Evolutionary conservation across 2,113 vertebrate genomes (phyloP).

Genomic region (Geococcyx californianus): DNA sequence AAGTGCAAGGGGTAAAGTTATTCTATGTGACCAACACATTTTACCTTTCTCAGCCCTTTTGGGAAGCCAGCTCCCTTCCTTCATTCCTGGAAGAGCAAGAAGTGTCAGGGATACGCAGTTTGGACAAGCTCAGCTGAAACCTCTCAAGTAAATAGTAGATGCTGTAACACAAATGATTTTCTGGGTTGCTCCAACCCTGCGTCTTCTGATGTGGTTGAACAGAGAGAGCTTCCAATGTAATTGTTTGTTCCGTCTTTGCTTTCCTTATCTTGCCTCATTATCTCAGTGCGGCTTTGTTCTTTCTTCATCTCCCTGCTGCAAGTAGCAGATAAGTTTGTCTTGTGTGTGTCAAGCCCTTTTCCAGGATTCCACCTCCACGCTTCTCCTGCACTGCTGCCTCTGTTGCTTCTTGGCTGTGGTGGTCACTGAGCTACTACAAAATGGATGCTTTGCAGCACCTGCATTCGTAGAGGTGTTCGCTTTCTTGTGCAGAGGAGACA

Average conservation of each 20-base stretch:
- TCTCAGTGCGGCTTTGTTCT: background rate
- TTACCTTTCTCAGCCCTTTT: background rate
- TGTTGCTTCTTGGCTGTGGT: rapidly evolving
- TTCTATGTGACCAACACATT: background rate
- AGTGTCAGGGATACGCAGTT: rapidly evolving
- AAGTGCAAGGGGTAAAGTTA: background rate
- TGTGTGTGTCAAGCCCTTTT: background rate
- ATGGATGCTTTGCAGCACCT: background rate
- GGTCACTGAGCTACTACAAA: background rate
- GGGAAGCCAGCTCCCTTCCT: background rate
- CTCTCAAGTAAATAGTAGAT: background rate
- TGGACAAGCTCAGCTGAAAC: background rate
- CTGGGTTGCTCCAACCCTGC: background rate
- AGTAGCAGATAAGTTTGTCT: background rate
- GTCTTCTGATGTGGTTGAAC: background rate
- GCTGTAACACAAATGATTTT: background rate
- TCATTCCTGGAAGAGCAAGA: background rate
- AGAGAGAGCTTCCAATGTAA: background rate
- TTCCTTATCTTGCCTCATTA: background rate
- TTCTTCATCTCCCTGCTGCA: background rate
- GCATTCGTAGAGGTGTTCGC: rapidly evolving
- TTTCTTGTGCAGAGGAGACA: background rate
- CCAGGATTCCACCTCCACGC: rapidly evolving
- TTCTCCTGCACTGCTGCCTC: background rate
- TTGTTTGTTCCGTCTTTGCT: background rate